A percentile compares a stretch with the other conserved stretches of the same genome.
phyloP scores from a whole-genome alignment of 2,113 vertebrate genomes.

The Cyanoramphus novaezelandiae region DNA sequence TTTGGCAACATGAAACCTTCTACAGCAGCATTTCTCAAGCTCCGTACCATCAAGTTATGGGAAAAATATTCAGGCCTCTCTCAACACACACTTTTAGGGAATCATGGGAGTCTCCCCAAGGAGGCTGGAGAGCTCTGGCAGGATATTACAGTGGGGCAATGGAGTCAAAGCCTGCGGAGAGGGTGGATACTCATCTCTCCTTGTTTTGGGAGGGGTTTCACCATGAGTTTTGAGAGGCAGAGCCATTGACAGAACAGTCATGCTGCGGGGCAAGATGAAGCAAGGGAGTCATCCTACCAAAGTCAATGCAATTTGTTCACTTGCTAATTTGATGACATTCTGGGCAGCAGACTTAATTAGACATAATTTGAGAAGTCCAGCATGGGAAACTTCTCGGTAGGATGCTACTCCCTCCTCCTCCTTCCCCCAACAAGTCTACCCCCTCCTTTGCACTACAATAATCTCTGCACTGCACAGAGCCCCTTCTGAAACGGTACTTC shows the following conservation, averaged over 20 bases:
- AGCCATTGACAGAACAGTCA: neutral
- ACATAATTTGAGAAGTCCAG: neutral
- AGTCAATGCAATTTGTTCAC: neutral
- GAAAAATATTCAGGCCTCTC: constrained; percentile 25
- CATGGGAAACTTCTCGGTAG: neutral
- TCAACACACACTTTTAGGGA: neutral
- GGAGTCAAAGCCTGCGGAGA: neutral
- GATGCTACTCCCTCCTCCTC: neutral
- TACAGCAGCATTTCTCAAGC: neutral
- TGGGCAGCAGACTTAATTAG: constrained; percentile 16
- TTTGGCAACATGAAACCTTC: constrained; percentile 61
- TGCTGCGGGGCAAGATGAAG: rapidly evolving
- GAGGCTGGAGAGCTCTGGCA: neutral
- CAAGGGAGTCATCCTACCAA: rapidly evolving
- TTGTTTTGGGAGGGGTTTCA: neutral
- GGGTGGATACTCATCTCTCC: neutral
- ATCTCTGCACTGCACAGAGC: neutral
- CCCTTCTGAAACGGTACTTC: neutral
- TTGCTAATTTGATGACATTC: constrained; percentile 9
- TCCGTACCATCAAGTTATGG: neutral
- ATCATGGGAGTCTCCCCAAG: neutral
- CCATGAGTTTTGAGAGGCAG: neutral
- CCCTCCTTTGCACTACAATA: neutral
- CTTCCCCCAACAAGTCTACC: rapidly evolving
- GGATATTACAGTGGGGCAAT: rapidly evolving